Base-by-base conservation (phyloP, 92 coral and sea anemone species). In the Heliopora coerulea region DNA sequence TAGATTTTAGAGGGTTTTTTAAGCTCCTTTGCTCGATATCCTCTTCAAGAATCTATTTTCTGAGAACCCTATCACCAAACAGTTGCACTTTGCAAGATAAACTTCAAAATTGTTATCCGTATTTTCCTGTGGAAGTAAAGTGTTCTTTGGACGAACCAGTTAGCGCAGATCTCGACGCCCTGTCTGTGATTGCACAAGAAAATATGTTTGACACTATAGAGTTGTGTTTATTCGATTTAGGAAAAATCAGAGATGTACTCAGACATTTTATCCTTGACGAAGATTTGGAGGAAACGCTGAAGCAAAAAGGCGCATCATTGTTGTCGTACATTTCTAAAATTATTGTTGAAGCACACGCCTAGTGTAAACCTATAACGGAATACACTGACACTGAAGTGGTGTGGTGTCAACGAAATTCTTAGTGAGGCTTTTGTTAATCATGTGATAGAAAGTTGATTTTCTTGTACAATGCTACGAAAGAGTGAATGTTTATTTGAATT, bases 1-100 rank as follows among this genome's bases (percentile, higher is more conserved):
- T 93, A 50, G 81, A 90, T 72, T 93, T 78, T 79, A 40, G 17
- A 69, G 92, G 67, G 74, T 93, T 93, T 64, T 58, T 90, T 27
- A 79, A 65, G 50, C 90, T 87, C 79, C 74, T 93, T 35, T 30
- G 60, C 19, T 62, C 61, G 4, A 84, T 93, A 65, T 87, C 98
- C 26, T 62, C 19, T 20, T 81, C 78, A 54, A 83, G 98, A 62
- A 80, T 93, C 15, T 19, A 54, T 19, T 69, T 66, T 42, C 62
- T 86, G 34, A 33, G 75, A 75, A 41, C 27, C 8, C 48, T 46
- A 29, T 50, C 11, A 17, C 73, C 73, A 66, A 54, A 27, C 10
- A 66, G 28, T 28, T 9, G 19, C 17, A 44, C 29, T 1, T 66
- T 66, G 26, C 35, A 24, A 14, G 56, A 66, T 1, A 28, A 66